Percentiles rank a stretch among this genome's conserved stretches.
Conservation (phyloP, 2,888 invertebrate species). For the Subacronicta megacephala region DNA sequence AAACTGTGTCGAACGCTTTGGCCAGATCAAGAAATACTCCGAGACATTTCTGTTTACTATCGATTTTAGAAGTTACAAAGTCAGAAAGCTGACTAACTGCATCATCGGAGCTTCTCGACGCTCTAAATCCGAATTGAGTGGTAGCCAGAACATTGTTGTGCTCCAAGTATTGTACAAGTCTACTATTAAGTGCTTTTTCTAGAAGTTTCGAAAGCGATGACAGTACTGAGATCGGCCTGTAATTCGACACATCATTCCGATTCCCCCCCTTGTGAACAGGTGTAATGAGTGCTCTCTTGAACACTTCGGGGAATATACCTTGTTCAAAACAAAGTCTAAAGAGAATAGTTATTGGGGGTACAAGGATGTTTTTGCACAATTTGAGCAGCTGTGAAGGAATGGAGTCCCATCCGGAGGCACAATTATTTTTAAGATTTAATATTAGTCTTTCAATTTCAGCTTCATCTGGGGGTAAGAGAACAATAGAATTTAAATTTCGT, state of each 20-base stretch:
- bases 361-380: neutral
- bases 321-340: neutral
- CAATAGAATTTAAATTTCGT: neutral
- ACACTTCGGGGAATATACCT: neutral
- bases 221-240: slow-evolving; percentile 1
- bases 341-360: neutral
- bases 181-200: slow-evolving; percentile 1
- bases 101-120: neutral
- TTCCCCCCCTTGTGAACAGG: slow-evolving; percentile 1
- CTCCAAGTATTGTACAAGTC: neutral
- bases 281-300: neutral
- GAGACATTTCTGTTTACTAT: neutral
- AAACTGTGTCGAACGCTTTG: neutral
- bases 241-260: slow-evolving; percentile 1
- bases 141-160: neutral
- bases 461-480: slow-evolving; percentile 1
- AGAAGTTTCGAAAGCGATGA: neutral
- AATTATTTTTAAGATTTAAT: slow-evolving; percentile 1
- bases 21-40: no score
- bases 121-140: slow-evolving; percentile 2
- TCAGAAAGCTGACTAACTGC: slow-evolving; percentile 10
- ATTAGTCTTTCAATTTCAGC: slow-evolving; percentile 1
- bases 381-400: neutral
- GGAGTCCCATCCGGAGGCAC: neutral
- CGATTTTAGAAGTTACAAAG: slow-evolving; percentile 6